phyloP scores from a whole-genome alignment of 2,797 vertebrate genomes.

The Sebastes minor region DNA sequence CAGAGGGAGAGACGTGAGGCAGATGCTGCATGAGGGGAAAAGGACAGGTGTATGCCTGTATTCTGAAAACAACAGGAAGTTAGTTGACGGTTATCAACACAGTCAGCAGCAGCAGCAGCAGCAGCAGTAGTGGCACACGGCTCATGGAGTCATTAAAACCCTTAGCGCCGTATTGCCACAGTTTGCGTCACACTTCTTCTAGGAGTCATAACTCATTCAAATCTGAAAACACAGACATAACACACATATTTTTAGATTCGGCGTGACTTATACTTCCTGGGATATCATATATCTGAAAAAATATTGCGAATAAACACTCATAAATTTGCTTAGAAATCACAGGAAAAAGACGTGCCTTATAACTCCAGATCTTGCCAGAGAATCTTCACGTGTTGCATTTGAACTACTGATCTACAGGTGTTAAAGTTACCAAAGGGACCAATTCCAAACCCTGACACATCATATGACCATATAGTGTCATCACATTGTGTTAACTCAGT shows the following conservation, averaged over 20 bases:
- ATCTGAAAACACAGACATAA: too few relatives aligned
- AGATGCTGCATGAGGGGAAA: neutral
- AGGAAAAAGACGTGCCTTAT: neutral
- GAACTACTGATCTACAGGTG: neutral
- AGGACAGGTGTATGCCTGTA: neutral
- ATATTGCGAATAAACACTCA: too few relatives aligned
- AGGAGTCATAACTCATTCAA: too few relatives aligned
- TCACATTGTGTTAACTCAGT: neutral
- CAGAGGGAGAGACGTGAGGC: neutral
- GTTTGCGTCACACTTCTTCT: neutral
- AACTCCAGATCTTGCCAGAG: neutral
- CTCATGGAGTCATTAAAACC: neutral
- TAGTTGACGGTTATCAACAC: neutral
- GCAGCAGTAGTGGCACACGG: neutral
- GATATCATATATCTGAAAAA: too few relatives aligned
- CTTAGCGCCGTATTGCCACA: too few relatives aligned
- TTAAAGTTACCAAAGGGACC: neutral
- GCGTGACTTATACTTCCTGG: too few relatives aligned
- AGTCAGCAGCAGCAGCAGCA: neutral
- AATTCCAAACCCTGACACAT: neutral
- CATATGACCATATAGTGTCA: neutral
- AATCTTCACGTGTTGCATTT: neutral
- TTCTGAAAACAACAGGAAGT: neutral
- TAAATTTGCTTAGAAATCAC: too few relatives aligned
- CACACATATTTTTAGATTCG: too few relatives aligned